A percentile compares a stretch with the other conserved stretches of the same genome.
Conservation (phyloP, 2,797 vertebrate genomes). For the Amblyraja radiata region DNA sequence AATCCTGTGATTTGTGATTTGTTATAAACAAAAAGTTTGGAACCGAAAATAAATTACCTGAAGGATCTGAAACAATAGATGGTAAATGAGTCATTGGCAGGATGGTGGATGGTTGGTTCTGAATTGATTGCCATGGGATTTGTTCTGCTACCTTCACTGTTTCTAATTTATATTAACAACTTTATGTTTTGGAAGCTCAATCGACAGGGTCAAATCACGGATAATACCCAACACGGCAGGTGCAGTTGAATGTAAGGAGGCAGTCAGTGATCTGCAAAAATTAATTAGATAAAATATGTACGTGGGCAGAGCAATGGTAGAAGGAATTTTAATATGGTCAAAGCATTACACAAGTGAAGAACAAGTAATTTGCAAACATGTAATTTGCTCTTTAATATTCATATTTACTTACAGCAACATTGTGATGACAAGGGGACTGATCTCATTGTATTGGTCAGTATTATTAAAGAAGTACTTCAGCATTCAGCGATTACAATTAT, state of each 20-base stretch:
- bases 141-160: neutral
- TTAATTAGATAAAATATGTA: conserved; percentile 9
- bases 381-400: neutral
- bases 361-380: neutral
- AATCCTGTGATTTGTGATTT: neutral
- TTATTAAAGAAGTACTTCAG: neutral
- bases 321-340: conserved; percentile 1
- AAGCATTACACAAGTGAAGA: neutral
- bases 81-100: neutral
- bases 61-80: neutral
- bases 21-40: neutral
- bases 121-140: neutral
- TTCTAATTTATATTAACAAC: conserved; percentile 13
- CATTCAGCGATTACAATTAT: neutral
- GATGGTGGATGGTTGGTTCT: neutral
- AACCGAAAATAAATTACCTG: neutral
- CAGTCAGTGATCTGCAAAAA: neutral
- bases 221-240: neutral
- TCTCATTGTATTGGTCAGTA: neutral
- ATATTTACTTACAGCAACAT: neutral
- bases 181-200: conserved; percentile 16
- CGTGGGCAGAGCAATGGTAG: neutral
- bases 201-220: neutral
- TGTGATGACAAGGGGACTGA: neutral
- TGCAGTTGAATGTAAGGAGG: neutral